Base-by-base conservation (phyloP, 2,113 vertebrate species). In the Actinemys pallida region DNA sequence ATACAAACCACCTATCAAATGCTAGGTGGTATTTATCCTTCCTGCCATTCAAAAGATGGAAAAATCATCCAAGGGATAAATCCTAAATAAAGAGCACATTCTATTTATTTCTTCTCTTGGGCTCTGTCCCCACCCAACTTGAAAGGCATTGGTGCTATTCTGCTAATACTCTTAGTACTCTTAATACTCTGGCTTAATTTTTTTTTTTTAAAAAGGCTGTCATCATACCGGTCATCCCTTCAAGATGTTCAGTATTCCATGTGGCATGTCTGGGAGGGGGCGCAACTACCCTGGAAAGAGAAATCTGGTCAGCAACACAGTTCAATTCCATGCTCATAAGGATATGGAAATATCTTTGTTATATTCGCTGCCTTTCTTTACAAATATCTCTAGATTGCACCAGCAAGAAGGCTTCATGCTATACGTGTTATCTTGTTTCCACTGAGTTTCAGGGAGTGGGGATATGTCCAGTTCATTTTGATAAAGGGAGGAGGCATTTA, bases 301-400 rank as follows among this genome's bases (percentile, higher is more conserved):
- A 81, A 83, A 93, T 56, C 82, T 96, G 94, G 94, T 96, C 94
- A 95, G 94, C 42, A 95, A 47, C 62, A 57, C 81, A 57, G 54
- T 95, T 96, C 94, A 91, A 3, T 92, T 95, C 88, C 65, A 47
- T 75, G 90, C 91, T 75, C 84, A 69, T 87, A 89, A 94, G 89
- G 82, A 93, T 93, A 84, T 93, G 83, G 90, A 95, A 97, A 97
- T 96, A 89, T 90, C 87, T 93, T 95, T 84, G 72, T 89, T 87
- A 81, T 95, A 95, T 95, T 93, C 86, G 83, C 94, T 95, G 83
- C 92, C 72, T 81, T 92, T 35, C 0, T 12, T 93, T 94, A 95
- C 94, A 93, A 93, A 92, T 94, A 95, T 57, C 54, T 97, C 91
- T 97, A 96, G 96, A 62, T 96, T 96, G 81, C 52, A 89, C 56